phyloP scores from a whole-genome alignment of 2,888 invertebrate genomes.

The Empis livida region DNA sequence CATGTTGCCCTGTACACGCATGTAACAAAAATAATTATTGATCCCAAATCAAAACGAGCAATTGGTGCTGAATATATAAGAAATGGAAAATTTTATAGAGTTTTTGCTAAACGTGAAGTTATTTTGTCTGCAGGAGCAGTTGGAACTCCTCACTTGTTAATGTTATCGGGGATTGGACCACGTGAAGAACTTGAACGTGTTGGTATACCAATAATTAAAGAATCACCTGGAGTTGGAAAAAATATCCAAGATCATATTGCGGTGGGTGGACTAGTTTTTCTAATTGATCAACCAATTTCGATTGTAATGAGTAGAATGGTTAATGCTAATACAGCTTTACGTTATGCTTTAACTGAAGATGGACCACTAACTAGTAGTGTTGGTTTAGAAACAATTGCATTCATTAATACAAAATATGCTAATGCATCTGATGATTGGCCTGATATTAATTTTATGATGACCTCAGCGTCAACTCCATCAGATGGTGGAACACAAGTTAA shows the following conservation, averaged over 20 bases:
- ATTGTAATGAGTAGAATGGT: constrained; percentile 69
- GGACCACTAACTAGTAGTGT: constrained; percentile 78
- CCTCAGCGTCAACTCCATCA: constrained; percentile 66
- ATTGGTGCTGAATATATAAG: constrained; percentile 69
- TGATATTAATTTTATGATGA: constrained; percentile 83
- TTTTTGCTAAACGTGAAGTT: constrained; percentile 32
- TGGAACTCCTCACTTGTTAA: constrained; percentile 79
- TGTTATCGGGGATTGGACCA: constrained; percentile 82
- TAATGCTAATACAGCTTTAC: constrained; percentile 66
- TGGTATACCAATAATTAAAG: constrained; percentile 57
- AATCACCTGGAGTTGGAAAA: constrained; percentile 71
- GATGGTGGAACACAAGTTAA: constrained; percentile 75
- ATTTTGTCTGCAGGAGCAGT: constrained; percentile 64
- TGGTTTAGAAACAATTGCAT: constrained; percentile 77
- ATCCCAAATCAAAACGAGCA: constrained; percentile 56
- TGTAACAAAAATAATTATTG: constrained; percentile 62
- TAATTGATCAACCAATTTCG: constrained; percentile 67
- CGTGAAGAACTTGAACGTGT: constrained; percentile 55
- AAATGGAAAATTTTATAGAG: constrained; percentile 40
- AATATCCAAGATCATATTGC: constrained; percentile 87
- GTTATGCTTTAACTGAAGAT: constrained; percentile 74
- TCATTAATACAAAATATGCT: constrained; percentile 79
- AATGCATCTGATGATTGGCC: constrained; percentile 82
- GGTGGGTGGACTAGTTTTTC: constrained; percentile 68
- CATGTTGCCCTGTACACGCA: constrained; percentile 69